A percentile compares a stretch with the other conserved stretches of the same genome.
phyloP scores from a whole-genome alignment of 2,113 vertebrate species.

The Arothron firmamentum region DNA sequence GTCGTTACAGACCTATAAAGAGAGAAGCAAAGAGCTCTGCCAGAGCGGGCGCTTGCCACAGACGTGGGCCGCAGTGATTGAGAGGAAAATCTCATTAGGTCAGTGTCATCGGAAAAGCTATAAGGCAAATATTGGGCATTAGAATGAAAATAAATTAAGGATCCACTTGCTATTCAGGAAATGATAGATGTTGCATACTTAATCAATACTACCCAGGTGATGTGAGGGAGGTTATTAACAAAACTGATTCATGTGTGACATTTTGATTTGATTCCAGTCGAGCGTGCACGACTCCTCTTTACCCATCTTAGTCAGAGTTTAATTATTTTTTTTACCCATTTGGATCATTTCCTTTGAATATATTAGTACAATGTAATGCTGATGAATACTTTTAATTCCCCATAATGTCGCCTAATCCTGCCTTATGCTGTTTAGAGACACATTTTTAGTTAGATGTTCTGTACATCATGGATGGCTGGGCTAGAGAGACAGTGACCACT shows the following conservation, averaged over 20 bases:
- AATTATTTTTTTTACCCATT: neutral
- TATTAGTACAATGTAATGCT: neutral
- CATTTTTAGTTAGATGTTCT: slow-evolving; percentile 4
- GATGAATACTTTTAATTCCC: too few relatives aligned
- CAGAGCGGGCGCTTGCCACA: slow-evolving; percentile 54
- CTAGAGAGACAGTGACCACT: slow-evolving; percentile 19
- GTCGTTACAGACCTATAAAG: slow-evolving; percentile 80
- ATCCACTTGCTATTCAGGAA: slow-evolving; percentile 17
- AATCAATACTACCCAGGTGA: slow-evolving; percentile 46
- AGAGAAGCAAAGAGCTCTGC: slow-evolving; percentile 59
- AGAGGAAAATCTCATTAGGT: slow-evolving; percentile 78
- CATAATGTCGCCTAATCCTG: too few relatives aligned
- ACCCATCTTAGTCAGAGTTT: neutral
- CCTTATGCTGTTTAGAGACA: neutral
- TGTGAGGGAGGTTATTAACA: slow-evolving; percentile 35
- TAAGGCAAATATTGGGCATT: slow-evolving; percentile 1
- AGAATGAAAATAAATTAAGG: slow-evolving; percentile 14
- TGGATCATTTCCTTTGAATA: neutral
- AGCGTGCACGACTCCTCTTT: slow-evolving; percentile 14
- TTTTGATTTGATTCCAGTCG: slow-evolving; percentile 46
- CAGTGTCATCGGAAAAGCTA: neutral
- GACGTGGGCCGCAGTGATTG: slow-evolving; percentile 77
- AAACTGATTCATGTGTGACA: slow-evolving; percentile 41
- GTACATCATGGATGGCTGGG: slow-evolving; percentile 14
- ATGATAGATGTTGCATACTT: slow-evolving; percentile 31